These are phyloP conservation scores for Gymnocypris eckloni DNA, from an alignment of 2,797 vertebrate genomes.

Conservation along the genomic window DNA sequence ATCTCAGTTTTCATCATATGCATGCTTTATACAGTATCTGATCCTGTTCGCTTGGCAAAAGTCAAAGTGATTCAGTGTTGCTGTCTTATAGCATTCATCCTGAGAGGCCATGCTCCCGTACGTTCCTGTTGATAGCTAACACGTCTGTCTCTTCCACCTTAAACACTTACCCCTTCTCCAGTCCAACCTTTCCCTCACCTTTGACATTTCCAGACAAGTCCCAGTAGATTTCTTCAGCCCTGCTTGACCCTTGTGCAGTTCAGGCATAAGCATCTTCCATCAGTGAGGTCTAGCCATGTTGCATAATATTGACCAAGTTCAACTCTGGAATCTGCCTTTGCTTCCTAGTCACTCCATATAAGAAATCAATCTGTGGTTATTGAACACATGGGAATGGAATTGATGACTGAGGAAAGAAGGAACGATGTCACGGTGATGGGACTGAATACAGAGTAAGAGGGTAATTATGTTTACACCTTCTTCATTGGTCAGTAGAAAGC, in stretches of 20 bases:
- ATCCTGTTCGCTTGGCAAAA: conserved; percentile 7
- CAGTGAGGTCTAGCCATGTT: not conserved
- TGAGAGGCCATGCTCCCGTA: conserved; percentile 17
- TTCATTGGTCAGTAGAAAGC: not conserved
- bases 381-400: not conserved
- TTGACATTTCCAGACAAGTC: conserved; percentile 44
- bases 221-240: conserved; percentile 17
- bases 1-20: not conserved
- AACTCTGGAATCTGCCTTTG: conserved; percentile 20
- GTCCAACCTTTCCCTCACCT: conserved; percentile 41
- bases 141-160: not conserved
- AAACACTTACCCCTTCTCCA: conserved; percentile 15
- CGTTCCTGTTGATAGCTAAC: conserved; percentile 39
- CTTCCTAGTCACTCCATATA: conserved; percentile 21
- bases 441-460: conserved; percentile 26
- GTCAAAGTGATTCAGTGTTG: conserved; percentile 8
- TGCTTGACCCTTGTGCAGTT: conserved; percentile 33
- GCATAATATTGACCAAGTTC: conserved; percentile 39
- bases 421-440: not conserved
- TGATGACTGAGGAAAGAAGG: conserved; percentile 12
- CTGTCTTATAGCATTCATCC: conserved; percentile 21
- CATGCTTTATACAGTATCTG: not conserved
- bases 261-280: conserved; percentile 27
- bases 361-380: conserved; percentile 25
- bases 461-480: conserved; percentile 13